Evolutionary conservation across 2,888 invertebrate species (phyloP).

Genomic region (Apantesis nais): DNA sequence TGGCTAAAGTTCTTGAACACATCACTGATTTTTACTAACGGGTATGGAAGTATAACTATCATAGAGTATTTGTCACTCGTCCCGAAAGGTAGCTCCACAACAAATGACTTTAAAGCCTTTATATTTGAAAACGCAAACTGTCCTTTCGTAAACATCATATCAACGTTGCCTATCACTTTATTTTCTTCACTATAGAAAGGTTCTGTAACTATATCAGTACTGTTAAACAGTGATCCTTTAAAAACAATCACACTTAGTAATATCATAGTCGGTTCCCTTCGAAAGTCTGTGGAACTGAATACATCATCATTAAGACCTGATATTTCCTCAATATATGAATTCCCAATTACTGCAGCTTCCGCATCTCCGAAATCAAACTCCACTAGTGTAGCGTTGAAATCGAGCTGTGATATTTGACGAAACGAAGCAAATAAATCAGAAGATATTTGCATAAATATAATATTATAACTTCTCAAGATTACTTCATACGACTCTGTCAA

Average conservation of each 20-base stretch:
- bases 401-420: conserved; percentile 55
- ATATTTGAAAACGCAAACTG: conserved; percentile 86
- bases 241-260: conserved; percentile 89
- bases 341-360: conserved; percentile 63
- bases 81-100: conserved; percentile 89
- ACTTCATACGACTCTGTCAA: conserved; percentile 65
- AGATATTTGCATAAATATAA: conserved; percentile 71
- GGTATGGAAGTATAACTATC: conserved; percentile 87
- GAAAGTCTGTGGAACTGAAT: conserved; percentile 79
- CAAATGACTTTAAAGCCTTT: conserved; percentile 83
- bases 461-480: conserved; percentile 68
- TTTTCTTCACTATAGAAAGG: conserved; percentile 87
- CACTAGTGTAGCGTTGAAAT: conserved; percentile 70
- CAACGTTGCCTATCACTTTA: conserved; percentile 81
- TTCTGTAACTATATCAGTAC: conserved; percentile 80
- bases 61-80: conserved; percentile 84
- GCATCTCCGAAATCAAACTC: conserved; percentile 70
- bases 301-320: conserved; percentile 71
- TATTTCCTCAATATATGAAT: conserved; percentile 67
- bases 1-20: conserved; percentile 81
- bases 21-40: conserved; percentile 74
- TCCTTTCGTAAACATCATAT: conserved; percentile 90
- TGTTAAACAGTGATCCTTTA: conserved; percentile 89
- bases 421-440: conserved; percentile 64
- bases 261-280: conserved; percentile 85